Evolutionary conservation across 2,888 invertebrate genomes (phyloP), one percentile per base, ranked within the genome.

Genomic region (Tribolium freemani): DNA sequence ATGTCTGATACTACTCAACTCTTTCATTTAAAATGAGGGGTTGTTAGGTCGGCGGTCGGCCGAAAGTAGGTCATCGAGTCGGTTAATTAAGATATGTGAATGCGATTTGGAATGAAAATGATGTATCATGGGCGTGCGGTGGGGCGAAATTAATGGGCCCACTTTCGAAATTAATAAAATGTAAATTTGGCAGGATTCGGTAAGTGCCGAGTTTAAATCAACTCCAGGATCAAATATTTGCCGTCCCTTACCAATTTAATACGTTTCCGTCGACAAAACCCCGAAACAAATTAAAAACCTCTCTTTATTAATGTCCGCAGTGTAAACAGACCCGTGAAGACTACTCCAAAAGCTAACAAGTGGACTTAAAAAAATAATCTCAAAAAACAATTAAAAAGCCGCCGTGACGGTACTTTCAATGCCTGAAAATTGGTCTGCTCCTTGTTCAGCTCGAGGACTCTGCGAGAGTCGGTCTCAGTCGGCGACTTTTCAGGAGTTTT

Each of bases 331-430:
- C 20, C 20, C 73, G 73, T 71, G 71, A 66, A 63, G 74, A 72
- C 67, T 60, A 57, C 60, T 75, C 68, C 50, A 71, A 53, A 74
- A 77, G 75, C 71, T 74, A 76, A 76, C 72, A 76, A 71, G 73
- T 63, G 48, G 68, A 44, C 73, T 75, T 71, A 68, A 75, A 75
- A 76, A 78, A 77, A 76, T 77, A 76, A 77, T 77, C 77, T 72
- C 69, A 48, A 63, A 74, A 76, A 78, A 79, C 75, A 78, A 79
- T 79, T 79, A 79, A 77, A 79, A 77, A 73, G 69, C 30, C 54
- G 8, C 63, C 77, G 78, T 77, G 78, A 75, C 76, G 61, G 70
- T 72, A 76, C 76, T 78, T 77, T 74, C 77, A 78, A 77, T 76
- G 60, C 72, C 71, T 69, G 71, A 73, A 76, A 75, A 73, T 73